phyloP scores from a whole-genome alignment of 2,888 invertebrate species.

The Listrodromus nycthemerus region DNA sequence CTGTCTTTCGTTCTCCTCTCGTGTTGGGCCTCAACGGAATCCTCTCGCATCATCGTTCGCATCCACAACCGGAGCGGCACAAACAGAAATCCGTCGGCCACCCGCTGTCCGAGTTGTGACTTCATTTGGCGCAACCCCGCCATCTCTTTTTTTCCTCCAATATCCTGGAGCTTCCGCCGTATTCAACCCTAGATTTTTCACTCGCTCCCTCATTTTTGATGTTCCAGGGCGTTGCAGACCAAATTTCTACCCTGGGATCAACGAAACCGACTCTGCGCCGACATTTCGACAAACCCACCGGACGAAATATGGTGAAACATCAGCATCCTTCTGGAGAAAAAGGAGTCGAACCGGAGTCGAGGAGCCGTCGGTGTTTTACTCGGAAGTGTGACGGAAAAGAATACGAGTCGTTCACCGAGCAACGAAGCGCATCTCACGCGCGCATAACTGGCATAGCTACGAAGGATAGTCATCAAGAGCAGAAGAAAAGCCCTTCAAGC shows the following conservation, averaged over 20 bases:
- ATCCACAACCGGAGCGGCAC: conserved; percentile 31
- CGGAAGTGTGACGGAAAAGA: too few species aligned
- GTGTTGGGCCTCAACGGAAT: conserved; percentile 51
- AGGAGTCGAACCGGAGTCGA: too few species aligned
- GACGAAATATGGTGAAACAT: conserved; percentile 41
- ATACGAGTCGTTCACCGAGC: not conserved
- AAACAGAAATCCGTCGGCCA: conserved; percentile 77
- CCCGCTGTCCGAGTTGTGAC: conserved; percentile 83
- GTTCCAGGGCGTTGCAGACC: not conserved
- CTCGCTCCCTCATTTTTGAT: conserved; percentile 31
- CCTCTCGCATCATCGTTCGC: conserved; percentile 20
- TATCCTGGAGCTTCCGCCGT: conserved; percentile 33
- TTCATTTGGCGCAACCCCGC: conserved; percentile 80
- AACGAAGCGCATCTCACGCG: conserved; percentile 43
- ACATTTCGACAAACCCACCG: conserved; percentile 50
- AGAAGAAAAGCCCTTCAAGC: conserved; percentile 40
- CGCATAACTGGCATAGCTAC: conserved; percentile 35
- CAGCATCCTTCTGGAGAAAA: conserved; percentile 53
- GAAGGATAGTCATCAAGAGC: conserved; percentile 46
- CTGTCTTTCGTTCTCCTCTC: conserved; percentile 69
- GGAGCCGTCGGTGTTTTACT: too few species aligned
- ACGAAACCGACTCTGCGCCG: conserved; percentile 8
- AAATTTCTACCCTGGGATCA: not conserved
- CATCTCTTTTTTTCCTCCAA: conserved; percentile 52
- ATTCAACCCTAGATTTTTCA: conserved; percentile 57